Evolutionary conservation across 2,797 vertebrate species (phyloP).

Genomic region (Centropyge bicolor): DNA sequence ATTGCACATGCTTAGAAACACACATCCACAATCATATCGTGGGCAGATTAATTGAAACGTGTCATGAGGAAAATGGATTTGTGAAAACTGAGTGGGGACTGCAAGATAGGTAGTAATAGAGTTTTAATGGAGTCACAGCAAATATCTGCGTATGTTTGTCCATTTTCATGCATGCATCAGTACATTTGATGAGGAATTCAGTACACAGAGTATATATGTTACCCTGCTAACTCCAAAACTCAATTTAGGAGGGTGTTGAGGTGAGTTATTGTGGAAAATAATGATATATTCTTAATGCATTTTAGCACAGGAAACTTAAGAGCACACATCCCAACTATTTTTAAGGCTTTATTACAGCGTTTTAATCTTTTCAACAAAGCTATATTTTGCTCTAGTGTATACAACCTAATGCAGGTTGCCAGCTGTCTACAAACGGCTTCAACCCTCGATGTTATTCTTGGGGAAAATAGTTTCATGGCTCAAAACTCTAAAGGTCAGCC

Average conservation of each 20-base stretch:
- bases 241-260: background rate
- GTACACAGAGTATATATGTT: background rate
- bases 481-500: conserved; percentile 65
- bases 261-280: background rate
- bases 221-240: background rate
- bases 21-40: background rate
- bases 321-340: background rate
- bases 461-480: conserved; percentile 52
- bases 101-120: conserved; percentile 21
- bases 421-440: background rate
- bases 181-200: conserved; percentile 1
- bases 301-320: background rate
- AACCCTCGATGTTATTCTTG: conserved; percentile 16
- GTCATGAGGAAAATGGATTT: conserved; percentile 52
- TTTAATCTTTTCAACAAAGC: conserved; percentile 4
- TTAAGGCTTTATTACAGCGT: background rate
- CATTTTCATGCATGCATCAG: conserved; percentile 7
- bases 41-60: conserved; percentile 50
- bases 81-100: conserved; percentile 24
- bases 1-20: background rate
- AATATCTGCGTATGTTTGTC: conserved; percentile 20
- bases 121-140: conserved; percentile 30
- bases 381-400: background rate
- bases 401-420: background rate
- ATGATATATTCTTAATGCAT: background rate